Conservation (phyloP, 2,113 vertebrate genomes). For the Lanius ludovicianus region DNA sequence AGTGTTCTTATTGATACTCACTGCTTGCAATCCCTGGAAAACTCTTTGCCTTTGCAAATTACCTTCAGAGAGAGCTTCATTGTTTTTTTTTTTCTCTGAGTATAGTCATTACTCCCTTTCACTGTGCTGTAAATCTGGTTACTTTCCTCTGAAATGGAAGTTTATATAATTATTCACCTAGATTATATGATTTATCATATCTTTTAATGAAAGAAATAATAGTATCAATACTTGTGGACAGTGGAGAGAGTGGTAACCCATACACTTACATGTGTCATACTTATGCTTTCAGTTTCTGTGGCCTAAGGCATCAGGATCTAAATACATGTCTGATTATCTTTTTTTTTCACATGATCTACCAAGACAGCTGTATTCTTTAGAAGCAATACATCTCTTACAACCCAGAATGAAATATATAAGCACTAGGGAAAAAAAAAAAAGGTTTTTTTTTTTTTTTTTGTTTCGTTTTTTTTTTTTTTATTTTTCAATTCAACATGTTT, state of each 20-base stretch:
- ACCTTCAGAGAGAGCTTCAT: not conserved
- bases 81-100: not conserved
- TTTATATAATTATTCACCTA: not conserved
- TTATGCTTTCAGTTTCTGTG: not conserved
- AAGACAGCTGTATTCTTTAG: not conserved
- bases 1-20: not conserved
- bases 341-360: not conserved
- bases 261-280: not conserved
- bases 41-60: not conserved
- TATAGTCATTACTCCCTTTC: not conserved
- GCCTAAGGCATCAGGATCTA: not conserved
- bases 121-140: not conserved
- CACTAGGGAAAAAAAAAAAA: rapidly evolving
- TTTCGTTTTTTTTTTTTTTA: too few species aligned
- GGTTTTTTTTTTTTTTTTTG: not conserved
- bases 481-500: not conserved
- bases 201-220: not conserved
- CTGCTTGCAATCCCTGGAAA: not conserved
- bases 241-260: not conserved
- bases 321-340: not conserved
- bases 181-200: not conserved
- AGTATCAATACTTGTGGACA: not conserved
- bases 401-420: not conserved
- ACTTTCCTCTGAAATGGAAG: not conserved
- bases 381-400: not conserved